Conservation (phyloP, 2,113 vertebrate genomes). For the Pleuronectes platessa region DNA sequence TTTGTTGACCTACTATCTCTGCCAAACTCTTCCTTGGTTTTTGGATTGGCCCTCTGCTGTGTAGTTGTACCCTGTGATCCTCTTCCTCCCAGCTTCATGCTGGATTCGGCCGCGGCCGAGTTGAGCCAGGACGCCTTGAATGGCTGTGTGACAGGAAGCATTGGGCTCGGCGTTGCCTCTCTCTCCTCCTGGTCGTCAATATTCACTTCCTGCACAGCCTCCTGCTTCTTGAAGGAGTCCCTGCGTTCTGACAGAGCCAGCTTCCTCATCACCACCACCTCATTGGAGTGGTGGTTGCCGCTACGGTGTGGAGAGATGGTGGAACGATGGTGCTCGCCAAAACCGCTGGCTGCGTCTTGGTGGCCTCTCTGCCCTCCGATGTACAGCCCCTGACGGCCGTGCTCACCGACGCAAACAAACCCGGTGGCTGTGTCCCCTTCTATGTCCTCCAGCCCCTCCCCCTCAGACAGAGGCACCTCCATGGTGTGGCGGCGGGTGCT, state of each 20-base stretch:
- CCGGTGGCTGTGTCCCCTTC: slow-evolving; percentile 58
- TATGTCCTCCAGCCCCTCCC: slow-evolving; percentile 70
- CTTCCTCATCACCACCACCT: slow-evolving; percentile 90
- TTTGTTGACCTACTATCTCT: slow-evolving; percentile 11
- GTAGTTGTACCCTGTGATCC: slow-evolving; percentile 45
- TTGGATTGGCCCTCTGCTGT: slow-evolving; percentile 81
- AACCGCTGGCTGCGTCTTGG: slow-evolving; percentile 66
- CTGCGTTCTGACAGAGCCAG: slow-evolving; percentile 90
- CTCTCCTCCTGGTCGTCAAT: slow-evolving; percentile 81
- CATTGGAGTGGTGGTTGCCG: slow-evolving; percentile 74
- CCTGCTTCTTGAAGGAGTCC: slow-evolving; percentile 96
- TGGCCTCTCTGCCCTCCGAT: slow-evolving; percentile 64
- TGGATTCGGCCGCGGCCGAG: slow-evolving; percentile 33
- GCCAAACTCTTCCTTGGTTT: slow-evolving; percentile 68
- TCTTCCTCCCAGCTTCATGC: slow-evolving; percentile 32
- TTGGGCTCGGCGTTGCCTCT: slow-evolving; percentile 14
- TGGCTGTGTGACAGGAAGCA: slow-evolving; percentile 32
- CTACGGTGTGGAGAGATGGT: slow-evolving; percentile 55
- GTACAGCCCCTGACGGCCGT: slow-evolving; percentile 74
- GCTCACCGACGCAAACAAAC: slow-evolving; percentile 78
- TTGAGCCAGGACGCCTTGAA: slow-evolving; percentile 77
- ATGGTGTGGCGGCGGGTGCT: slow-evolving; percentile 80
- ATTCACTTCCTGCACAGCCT: slow-evolving; percentile 93
- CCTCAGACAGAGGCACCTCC: slow-evolving; percentile 78
- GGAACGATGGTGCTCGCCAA: slow-evolving; percentile 48